Conservation (phyloP, 1,140 invertebrate species). For the Drosophila pachea region DNA sequence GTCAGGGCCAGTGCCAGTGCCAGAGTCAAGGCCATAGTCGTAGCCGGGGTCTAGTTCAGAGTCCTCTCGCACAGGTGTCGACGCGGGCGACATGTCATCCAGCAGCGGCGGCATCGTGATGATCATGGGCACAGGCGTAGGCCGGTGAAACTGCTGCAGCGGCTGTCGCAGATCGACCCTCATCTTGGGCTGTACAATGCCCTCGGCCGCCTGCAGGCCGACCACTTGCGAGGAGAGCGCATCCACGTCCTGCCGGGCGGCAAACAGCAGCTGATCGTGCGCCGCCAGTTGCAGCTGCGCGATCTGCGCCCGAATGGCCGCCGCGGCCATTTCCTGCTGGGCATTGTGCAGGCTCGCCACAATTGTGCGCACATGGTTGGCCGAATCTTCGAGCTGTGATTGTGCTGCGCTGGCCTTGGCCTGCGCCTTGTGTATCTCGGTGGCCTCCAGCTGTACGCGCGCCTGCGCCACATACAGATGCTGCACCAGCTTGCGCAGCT, state of each 20-base stretch:
- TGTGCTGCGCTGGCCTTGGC: conserved; percentile 66
- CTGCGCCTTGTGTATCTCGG: conserved; percentile 72
- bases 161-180: conserved; percentile 70
- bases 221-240: conserved; percentile 76
- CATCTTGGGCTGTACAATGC: conserved; percentile 67
- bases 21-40: not conserved
- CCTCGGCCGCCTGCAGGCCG: conserved; percentile 75
- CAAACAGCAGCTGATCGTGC: conserved; percentile 74
- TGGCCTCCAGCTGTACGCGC: conserved; percentile 73
- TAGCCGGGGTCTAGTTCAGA: too few species aligned
- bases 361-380: conserved; percentile 74
- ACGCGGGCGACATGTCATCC: not conserved
- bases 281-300: conserved; percentile 76
- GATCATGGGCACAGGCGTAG: conserved; percentile 65
- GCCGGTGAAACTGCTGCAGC: conserved; percentile 54
- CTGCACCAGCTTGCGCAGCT: conserved; percentile 66
- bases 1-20: not conserved
- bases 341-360: conserved; percentile 71
- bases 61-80: not conserved
- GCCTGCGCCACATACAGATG: conserved; percentile 77
- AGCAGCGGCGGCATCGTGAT: conserved; percentile 20
- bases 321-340: conserved; percentile 72
- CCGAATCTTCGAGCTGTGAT: conserved; percentile 63
- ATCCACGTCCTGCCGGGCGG: conserved; percentile 75
- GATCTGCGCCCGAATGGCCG: conserved; percentile 73